Conservation (phyloP, 2,888 invertebrate species). For the Lordiphosa fenestrarum region DNA sequence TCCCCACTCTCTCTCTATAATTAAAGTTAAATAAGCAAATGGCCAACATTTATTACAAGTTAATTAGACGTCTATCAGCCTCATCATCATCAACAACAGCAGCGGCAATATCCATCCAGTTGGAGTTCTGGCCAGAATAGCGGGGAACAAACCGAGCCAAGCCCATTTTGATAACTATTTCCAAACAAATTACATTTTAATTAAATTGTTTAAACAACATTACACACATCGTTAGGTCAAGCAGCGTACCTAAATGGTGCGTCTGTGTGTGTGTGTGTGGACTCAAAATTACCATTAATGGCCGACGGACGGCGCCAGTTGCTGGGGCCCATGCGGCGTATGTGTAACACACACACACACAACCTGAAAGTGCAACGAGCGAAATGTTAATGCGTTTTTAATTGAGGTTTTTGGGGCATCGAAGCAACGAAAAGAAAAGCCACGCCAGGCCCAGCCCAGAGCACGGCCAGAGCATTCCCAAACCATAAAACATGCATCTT, state of each 20-base stretch:
- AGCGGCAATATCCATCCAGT: conserved; percentile 10
- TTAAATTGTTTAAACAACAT: conserved; percentile 79
- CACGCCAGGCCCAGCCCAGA: conserved; percentile 18
- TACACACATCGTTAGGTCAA: conserved; percentile 77
- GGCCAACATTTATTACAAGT: conserved; percentile 74
- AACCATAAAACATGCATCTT: conserved; percentile 49
- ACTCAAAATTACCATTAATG: conserved; percentile 66
- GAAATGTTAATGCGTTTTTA: conserved; percentile 78
- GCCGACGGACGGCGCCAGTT: conserved; percentile 65
- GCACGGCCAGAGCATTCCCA: conserved; percentile 25
- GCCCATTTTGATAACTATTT: conserved; percentile 71
- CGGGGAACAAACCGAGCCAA: conserved; percentile 45
- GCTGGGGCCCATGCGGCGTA: conserved; percentile 62
- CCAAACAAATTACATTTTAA: conserved; percentile 79
- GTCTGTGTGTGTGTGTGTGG: conserved; percentile 18
- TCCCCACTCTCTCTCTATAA: conserved; percentile 44
- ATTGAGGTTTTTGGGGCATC: conserved; percentile 75
- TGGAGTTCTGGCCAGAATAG: conserved; percentile 17
- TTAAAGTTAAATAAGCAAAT: conserved; percentile 74
- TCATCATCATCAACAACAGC: conserved; percentile 57
- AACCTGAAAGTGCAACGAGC: conserved; percentile 61
- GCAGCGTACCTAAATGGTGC: conserved; percentile 70
- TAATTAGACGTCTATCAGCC: conserved; percentile 69
- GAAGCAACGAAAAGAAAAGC: conserved; percentile 44
- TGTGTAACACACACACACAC: conserved; percentile 50